Base-by-base conservation (phyloP, 2,113 vertebrate species). In the Oreochromis spilurus region DNA sequence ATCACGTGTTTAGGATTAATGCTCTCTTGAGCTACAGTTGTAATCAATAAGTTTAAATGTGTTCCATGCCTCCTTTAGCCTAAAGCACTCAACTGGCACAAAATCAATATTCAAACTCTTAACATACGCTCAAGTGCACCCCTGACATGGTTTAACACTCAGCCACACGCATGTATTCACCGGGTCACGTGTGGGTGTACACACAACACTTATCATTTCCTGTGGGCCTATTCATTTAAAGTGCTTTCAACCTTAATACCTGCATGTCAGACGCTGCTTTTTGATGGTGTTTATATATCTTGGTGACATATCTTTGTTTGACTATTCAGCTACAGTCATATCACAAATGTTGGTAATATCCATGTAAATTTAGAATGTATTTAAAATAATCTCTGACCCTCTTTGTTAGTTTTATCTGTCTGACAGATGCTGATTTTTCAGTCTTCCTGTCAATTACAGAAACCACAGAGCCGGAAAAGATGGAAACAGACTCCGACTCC, bases 401-500 rank as follows among this genome's bases (percentile, higher is more conserved):
- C 21, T 58, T 26, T 7, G 54, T 31, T 17, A 52, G 19, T 31
- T 57, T 84, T 31, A 38, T 36, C 6, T 80, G 75, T 81, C 5
- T 57, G 62, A 12, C 4, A 45, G 3, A 65, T 55, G 48, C 45
- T 45, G 12, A n/a, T 21, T 82, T 40, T 17, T 84, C 78, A 90
- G 5, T 45, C 9, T 16, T 34, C 1, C 57, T 79, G 13, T 95
- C 80, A 2, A 67, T 54, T 97, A 86, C 91, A 96, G 97, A 98
- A 94, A 92, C 95, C 9, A 36, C 96, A 65, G 98, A 99, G 91
- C 94, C 98, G 2, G 98, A 99, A 87, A 99, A 99, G 93, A 97
- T 97, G 96, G 98, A 99, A 84, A 95, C 97, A 0, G 98, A 99
- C 81, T 29, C 97, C 0, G 98, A 99, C 82, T 97, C 97, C 77